Evolutionary conservation across 2,888 invertebrate genomes (phyloP), one percentile per base, ranked within the genome.

Genomic region (Gasteruption jaculator): DNA sequence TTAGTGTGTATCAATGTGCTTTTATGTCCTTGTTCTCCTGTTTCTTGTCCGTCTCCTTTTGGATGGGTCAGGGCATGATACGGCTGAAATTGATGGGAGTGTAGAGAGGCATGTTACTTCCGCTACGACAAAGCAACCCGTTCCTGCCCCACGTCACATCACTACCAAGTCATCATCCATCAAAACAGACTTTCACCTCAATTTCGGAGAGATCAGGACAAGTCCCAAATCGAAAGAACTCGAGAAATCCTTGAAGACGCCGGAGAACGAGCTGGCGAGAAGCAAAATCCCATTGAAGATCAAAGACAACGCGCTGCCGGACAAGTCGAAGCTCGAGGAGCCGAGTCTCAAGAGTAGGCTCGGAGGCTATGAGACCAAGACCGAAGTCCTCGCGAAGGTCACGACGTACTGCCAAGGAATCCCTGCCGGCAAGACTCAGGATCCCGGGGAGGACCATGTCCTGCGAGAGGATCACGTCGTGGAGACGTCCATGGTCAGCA

Each of bases 231-330:
- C 49, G 5, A 61, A 60, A 41, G 47, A 52, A 38, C 42, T 50
- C 31, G 60, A 65, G 14, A 46, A 39, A 25, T 32, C 43, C 14
- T 35, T 42, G 6, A 54, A 53, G 31, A 22, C 39, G 31, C 31
- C 47, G 0, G 27, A 50, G 41, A 21, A 52, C 46, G 29, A 35
- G 24, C 46, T 50, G 45, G 34, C 52, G 3, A 73, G 72, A 52
- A 74, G 73, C 55, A 74, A 73, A 61, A 74, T 76, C 45, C 74
- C 75, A 0, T 59, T 74, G 6, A 63, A 73, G 43, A 56, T 66
- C 35, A 68, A 71, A 30, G 68, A 73, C 34, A 57, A 46, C 41
- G 22, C 38, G 29, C n/a, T n/a, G 39, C 50, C 18, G 54, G 61
- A 46, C 41, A 54, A 50, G n/a, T n/a, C n/a, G n/a, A n/a, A n/a